These are phyloP conservation scores for Dinocampus coccinellae DNA, from an alignment of 2,888 invertebrate genomes.

Conservation along the genomic window DNA sequence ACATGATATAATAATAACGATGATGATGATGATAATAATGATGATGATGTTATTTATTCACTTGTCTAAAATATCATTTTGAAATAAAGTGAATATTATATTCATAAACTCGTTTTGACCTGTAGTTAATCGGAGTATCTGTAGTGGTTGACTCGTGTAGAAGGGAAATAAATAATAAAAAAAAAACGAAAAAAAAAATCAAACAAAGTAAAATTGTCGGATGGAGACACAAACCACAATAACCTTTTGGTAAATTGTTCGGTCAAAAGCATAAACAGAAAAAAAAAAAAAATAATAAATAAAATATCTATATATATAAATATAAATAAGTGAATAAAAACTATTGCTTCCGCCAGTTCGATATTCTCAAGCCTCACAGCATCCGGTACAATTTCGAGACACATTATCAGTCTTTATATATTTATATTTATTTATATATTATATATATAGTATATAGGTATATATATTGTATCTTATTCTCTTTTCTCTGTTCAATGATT, in stretches of 20 bases:
- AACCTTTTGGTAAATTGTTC: conserved; percentile 20
- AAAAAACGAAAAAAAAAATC: background rate
- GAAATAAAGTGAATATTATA: background rate
- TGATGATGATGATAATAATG: background rate
- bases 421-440: background rate
- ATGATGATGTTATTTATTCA: background rate
- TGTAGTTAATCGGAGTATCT: conserved; percentile 17
- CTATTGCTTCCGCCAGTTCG: conserved; percentile 8
- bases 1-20: background rate
- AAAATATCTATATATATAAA: too few relatives aligned
- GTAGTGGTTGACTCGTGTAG: background rate
- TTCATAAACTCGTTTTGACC: background rate
- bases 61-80: background rate
- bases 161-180: background rate
- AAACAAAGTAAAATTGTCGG: background rate
- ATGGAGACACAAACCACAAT: conserved; percentile 22
- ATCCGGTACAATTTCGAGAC: background rate
- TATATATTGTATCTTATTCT: too few relatives aligned
- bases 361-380: conserved; percentile 6
- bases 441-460: too few relatives aligned
- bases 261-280: background rate
- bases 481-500: background rate
- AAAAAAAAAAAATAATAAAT: background rate
- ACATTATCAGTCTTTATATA: background rate
- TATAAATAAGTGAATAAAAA: conserved; percentile 1